Evolutionary conservation across 2,113 vertebrate genomes (phyloP), one percentile per base, ranked within the genome.

Genomic region (Triplophysa tibetana): DNA sequence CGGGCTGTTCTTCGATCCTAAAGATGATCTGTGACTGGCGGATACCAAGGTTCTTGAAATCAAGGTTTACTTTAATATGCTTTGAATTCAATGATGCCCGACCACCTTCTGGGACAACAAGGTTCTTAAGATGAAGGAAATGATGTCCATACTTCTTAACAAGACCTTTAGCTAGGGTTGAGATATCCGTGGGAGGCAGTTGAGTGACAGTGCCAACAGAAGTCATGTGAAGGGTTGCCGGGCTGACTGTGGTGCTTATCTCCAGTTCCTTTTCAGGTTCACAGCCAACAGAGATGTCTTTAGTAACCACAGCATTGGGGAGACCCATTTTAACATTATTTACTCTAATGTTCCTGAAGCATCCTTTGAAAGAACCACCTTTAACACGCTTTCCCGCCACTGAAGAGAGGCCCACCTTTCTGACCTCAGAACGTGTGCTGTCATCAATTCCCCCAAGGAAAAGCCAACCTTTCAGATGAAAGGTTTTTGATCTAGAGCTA

Each of bases 361-460:
- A 99, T 68, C 96, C 96, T 91, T 94, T 96, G 81, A 98, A 96
- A 21, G 96, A 98, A 48, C 92, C 91, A 86, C 95, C 93, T 82
- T 87, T 90, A 45, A 89, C 67, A 13, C 91, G 91, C 79, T 93
- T 97, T 65, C 94, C 92, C 70, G 94, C 93, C 26, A 95, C 84
- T 11, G 94, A 94, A 4, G 87, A 54, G 81, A 98, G 88, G 0
- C 89, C 90, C 8, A 92, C 88, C 56, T 90, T 94, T 85, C 86
- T 88, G 11, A 93, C 89, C 85, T 95, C 93, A 43, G 86, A 87
- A 68, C 91, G 86, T 24, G 86, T 89, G 48, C 64, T 82, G 52
- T 94, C 93, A 86, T 94, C 92, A 6, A 96, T 88, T 58, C 95
- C 95, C 75, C 95, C 95, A 12, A 97, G 65, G 76, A 94, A 98